Base-by-base conservation (phyloP, 2,113 vertebrate genomes). In the Tachysurus fulvidraco region DNA sequence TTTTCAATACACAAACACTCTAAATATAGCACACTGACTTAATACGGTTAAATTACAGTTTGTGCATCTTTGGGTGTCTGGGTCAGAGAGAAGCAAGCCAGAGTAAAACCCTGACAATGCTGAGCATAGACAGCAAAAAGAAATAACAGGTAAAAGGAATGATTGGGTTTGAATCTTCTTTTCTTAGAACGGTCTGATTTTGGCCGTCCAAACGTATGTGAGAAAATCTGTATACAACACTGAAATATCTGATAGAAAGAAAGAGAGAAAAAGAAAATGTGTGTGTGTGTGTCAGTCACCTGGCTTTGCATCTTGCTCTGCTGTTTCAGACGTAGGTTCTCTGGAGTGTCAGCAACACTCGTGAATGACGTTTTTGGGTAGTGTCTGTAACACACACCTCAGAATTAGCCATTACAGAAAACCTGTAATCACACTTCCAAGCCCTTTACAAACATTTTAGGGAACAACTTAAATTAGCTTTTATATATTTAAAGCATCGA, bases 351-450 rank as follows among this genome's bases (percentile, higher is more conserved):
- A 4, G 97, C 96, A 94, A 99, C 98, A 88, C 94, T 96, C 92
- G 98, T 99, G 95, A 98, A 99, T 89, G 96, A 94, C 88, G 97
- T 96, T 95, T 97, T 98, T 83, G 98, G 98, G 95, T 99, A 99
- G 96, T 99, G 98, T 94, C 98, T 99, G 95, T n/a, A 90, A 91
- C 89, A 87, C 57, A 86, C 64, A 86, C 80, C 87, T 91, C 88
- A 88, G 84, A 93, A 83, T 86, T 62, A 86, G 79, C 23, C 55
- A 62, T 59, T 9, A 54, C 16, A 28, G 28, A 60, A 87, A 41
- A 85, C 83, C 36, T 69, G 28, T 54, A 28, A 84, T 77, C 46
- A 55, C 57, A 65, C 71, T 83, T 80, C 44, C 71, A 71, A 71
- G 71, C 46, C 25, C 50, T 44, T 11, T 67, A 50, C 69, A 88